Conservation (phyloP, 1,140 invertebrate genomes). For the Lepidostoma basale region DNA sequence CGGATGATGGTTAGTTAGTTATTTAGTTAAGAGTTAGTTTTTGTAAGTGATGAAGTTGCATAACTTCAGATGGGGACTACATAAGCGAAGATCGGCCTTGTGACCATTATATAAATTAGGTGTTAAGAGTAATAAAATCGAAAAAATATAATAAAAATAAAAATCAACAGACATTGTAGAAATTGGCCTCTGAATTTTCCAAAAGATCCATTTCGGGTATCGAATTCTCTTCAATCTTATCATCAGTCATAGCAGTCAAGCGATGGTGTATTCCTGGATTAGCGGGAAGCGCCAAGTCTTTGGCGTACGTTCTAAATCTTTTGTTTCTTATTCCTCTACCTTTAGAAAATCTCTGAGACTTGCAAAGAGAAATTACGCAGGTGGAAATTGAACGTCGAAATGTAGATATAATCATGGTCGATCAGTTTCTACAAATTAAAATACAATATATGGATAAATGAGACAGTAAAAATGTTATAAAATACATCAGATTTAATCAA, state of each 20-base stretch:
- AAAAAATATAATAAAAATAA: not conserved
- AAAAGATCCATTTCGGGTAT: conserved; percentile 24
- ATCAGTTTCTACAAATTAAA: too few species aligned
- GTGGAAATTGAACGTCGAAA: conserved; percentile 4
- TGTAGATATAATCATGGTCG: not conserved
- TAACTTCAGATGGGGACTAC: not conserved
- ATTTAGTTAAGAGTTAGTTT: not conserved
- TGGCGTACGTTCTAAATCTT: not conserved
- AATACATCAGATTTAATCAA: too few species aligned
- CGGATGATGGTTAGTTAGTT: not conserved
- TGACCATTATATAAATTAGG: not conserved
- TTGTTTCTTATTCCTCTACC: too few species aligned
- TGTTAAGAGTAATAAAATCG: not conserved
- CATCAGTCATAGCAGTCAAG: conserved; percentile 6
- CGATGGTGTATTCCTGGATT: conserved; percentile 12
- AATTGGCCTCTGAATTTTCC: conserved; percentile 15
- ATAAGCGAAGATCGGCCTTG: not conserved
- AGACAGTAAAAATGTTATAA: too few species aligned
- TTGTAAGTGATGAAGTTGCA: not conserved
- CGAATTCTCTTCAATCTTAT: not conserved
- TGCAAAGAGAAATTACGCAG: not conserved
- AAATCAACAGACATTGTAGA: conserved; percentile 12
- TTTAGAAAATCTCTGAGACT: not conserved
- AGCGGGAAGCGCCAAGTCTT: not conserved
- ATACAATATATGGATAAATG: too few species aligned